Evolutionary conservation across 2,797 vertebrate species (phyloP).

Genomic region (Melanotaenia boesemani): DNA sequence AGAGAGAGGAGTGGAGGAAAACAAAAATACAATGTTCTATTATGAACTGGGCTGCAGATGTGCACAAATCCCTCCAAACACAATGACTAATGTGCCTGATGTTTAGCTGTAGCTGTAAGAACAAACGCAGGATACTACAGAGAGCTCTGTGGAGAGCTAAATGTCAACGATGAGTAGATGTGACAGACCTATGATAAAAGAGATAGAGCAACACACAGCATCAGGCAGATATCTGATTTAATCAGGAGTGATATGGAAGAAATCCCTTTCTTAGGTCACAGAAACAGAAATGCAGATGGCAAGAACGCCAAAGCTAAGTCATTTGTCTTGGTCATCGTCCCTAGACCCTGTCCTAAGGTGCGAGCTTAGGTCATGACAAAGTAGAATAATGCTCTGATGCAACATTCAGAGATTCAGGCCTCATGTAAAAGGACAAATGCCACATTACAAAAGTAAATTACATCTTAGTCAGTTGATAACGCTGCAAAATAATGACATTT

Average conservation of each 20-base stretch:
- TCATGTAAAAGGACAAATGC: constrained; percentile 73
- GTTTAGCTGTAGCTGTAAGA: constrained; percentile 38
- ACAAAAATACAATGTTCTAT: constrained; percentile 6
- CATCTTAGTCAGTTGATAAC: constrained; percentile 60
- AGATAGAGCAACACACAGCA: constrained; percentile 49
- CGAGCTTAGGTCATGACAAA: constrained; percentile 45
- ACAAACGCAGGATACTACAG: constrained; percentile 40
- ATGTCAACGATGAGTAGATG: constrained; percentile 63
- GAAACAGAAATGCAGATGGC: constrained; percentile 56
- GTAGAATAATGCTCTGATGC: constrained; percentile 59
- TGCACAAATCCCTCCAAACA: constrained; percentile 39
- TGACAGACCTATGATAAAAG: constrained; percentile 65
- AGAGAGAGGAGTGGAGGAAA: no score
- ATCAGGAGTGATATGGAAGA: constrained; percentile 63
- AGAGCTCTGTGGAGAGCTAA: constrained; percentile 54
- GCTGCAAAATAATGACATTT: constrained; percentile 70
- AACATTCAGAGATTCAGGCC: constrained; percentile 53
- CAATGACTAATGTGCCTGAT: constrained; percentile 27
- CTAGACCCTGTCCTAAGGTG: constrained; percentile 51
- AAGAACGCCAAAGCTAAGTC: constrained; percentile 60
- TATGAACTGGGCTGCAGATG: constrained; percentile 33
- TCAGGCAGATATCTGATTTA: constrained; percentile 65
- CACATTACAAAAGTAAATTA: constrained; percentile 65
- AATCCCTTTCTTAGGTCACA: constrained; percentile 51
- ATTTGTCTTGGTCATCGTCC: constrained; percentile 61